Conservation (phyloP, 2,888 invertebrate species). For the Trisateles emortualis region DNA sequence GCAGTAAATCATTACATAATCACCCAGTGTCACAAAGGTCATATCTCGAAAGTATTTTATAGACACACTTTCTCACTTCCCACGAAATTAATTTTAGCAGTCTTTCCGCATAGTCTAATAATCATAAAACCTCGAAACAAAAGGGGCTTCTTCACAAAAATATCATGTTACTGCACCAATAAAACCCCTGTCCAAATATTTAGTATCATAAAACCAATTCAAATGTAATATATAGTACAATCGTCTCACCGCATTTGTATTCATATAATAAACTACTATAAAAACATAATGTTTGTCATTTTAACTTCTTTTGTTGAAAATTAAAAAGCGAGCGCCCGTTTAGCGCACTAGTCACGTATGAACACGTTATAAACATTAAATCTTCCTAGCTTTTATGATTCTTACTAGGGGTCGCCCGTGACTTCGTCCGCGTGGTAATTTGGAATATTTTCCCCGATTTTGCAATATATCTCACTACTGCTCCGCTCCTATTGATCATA, state of each 20-base stretch:
- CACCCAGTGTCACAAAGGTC: constrained; percentile 2
- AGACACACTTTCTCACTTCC: constrained; percentile 39
- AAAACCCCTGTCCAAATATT: constrained; percentile 85
- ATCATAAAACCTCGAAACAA: constrained; percentile 78
- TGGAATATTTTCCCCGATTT: too few relatives aligned
- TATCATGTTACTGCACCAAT: constrained; percentile 82
- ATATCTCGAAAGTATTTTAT: constrained; percentile 20
- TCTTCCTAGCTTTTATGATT: background rate
- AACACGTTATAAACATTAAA: constrained; percentile 72
- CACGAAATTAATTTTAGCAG: constrained; percentile 68
- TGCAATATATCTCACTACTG: too few relatives aligned
- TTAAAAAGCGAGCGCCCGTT: constrained; percentile 76
- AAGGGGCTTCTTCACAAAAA: constrained; percentile 73
- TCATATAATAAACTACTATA: constrained; percentile 74
- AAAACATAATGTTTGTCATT: constrained; percentile 79
- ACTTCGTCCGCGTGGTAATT: too few relatives aligned
- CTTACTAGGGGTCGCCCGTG: background rate
- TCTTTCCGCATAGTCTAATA: constrained; percentile 80
- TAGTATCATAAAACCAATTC: constrained; percentile 84
- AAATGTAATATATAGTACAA: constrained; percentile 83
- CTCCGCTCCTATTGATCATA: too few relatives aligned
- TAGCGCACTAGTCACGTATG: constrained; percentile 77
- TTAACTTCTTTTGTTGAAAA: constrained; percentile 80
- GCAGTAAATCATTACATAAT: background rate
- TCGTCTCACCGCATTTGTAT: constrained; percentile 80